Conservation (phyloP, 2,113 vertebrate species). For the Salminus brasiliensis region DNA sequence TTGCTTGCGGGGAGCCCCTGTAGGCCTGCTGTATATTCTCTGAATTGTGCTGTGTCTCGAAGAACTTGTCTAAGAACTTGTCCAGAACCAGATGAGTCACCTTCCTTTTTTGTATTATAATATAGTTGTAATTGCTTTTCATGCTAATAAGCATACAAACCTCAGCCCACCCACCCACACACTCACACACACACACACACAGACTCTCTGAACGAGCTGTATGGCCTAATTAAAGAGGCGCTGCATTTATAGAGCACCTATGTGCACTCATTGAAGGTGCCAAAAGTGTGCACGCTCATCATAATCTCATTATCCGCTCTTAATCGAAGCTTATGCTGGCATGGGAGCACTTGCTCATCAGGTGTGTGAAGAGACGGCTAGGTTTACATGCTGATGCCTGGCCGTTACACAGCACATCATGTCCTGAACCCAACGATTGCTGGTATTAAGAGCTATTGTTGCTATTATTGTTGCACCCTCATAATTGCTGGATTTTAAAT, state of each 20-base stretch:
- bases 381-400: not conserved
- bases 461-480: not conserved
- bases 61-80: no score
- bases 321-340: constrained; percentile 60
- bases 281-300: constrained; percentile 29
- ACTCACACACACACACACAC: no score
- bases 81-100: constrained; percentile 26
- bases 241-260: constrained; percentile 5
- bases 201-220: not conserved
- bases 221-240: not conserved
- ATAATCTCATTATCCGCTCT: constrained; percentile 65
- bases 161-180: not conserved
- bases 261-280: constrained; percentile 25
- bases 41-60: no score
- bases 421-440: not conserved
- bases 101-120: not conserved
- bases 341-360: constrained; percentile 10
- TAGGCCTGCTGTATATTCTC: no score
- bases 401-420: not conserved
- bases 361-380: not conserved
- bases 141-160: not conserved
- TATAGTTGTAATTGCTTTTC: not conserved
- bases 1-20: no score
- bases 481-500: not conserved
- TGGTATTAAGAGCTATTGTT: not conserved